Percentiles rank a stretch among this genome's conserved stretches.
These are phyloP conservation scores for Vandiemenella viatica DNA, from an alignment of 2,888 invertebrate species.

Conservation along the genomic window DNA sequence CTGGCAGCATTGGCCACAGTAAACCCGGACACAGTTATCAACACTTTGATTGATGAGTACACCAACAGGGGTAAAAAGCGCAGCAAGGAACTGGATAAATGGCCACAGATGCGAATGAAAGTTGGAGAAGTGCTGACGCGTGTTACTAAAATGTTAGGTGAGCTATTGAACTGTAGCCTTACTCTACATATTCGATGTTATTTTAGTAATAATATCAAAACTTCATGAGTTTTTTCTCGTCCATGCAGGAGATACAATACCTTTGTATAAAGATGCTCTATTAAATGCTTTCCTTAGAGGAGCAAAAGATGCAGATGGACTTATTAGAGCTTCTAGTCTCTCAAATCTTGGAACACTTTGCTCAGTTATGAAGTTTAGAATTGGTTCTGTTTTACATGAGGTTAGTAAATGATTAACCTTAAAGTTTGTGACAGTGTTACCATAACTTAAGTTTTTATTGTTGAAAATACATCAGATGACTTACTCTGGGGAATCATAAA, in stretches of 20 bases:
- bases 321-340: constrained; percentile 64
- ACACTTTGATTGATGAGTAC: constrained; percentile 52
- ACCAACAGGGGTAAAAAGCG: constrained; percentile 25
- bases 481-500: no score
- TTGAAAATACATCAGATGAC: no score
- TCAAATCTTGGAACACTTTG: constrained; percentile 74
- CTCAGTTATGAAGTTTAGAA: constrained; percentile 51
- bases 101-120: constrained; percentile 52
- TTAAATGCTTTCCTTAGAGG: constrained; percentile 56
- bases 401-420: constrained; percentile 30
- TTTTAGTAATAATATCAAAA: no score
- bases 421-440: not conserved
- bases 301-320: constrained; percentile 50
- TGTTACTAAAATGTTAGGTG: constrained; percentile 54
- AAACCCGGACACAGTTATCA: constrained; percentile 50
- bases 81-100: constrained; percentile 26
- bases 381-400: constrained; percentile 59
- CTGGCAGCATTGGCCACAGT: constrained; percentile 48
- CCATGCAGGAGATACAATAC: constrained; percentile 14
- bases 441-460: no score
- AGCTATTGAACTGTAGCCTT: constrained; percentile 20
- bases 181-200: no score
- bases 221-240: no score
- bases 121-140: constrained; percentile 66
- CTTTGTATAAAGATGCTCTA: constrained; percentile 29